Evolutionary conservation across 2,797 vertebrate genomes (phyloP).

Genomic region (Enteromius viviparus): DNA sequence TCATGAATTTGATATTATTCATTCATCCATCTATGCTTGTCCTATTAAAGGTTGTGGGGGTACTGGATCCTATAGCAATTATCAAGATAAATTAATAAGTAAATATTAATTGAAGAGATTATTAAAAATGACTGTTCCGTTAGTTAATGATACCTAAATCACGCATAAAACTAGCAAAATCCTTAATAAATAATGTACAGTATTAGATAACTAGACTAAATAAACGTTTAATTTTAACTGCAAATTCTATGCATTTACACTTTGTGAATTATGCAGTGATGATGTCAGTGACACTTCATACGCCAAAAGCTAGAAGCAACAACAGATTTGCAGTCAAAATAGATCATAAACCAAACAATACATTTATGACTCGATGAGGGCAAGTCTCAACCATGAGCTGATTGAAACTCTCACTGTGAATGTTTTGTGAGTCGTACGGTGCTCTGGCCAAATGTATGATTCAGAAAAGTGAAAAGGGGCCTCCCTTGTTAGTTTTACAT

Average conservation of each 20-base stretch:
- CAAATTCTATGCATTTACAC: background rate
- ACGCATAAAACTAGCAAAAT: background rate
- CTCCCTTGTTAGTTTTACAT: background rate
- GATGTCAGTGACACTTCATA: background rate
- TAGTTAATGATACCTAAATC: background rate
- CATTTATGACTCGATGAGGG: background rate
- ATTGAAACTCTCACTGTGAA: background rate
- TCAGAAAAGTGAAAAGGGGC: constrained; percentile 18
- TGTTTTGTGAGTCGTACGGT: background rate
- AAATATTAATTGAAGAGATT: background rate
- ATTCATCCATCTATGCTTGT: background rate
- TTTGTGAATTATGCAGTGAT: background rate
- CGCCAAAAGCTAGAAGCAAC: background rate
- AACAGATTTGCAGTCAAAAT: constrained; percentile 2
- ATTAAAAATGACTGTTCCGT: background rate
- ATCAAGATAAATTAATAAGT: background rate
- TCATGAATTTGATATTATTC: background rate
- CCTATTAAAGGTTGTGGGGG: background rate
- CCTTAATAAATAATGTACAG: background rate
- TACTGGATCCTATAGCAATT: background rate
- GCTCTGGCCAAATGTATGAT: constrained; percentile 19
- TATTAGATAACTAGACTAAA: background rate
- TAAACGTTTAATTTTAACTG: background rate
- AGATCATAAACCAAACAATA: background rate
- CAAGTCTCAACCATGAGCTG: background rate